phyloP scores from a whole-genome alignment of 2,888 invertebrate genomes.

The Scrobipalpa atriplicella region DNA sequence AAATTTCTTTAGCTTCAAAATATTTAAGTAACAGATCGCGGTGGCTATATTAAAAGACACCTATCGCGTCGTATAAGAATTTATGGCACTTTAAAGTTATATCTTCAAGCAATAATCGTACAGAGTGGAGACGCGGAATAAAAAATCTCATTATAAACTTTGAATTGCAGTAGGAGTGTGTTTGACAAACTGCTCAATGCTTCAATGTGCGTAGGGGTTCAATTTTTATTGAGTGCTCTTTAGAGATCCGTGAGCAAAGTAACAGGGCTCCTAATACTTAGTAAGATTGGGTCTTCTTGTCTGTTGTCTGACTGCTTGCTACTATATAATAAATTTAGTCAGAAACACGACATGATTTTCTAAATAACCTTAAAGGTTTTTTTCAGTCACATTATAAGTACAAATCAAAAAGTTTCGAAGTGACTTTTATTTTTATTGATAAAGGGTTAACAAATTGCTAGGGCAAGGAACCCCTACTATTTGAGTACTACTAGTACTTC shows the following conservation, averaged over 20 bases:
- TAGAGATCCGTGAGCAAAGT: background rate
- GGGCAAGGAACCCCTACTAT: slow-evolving; percentile 1
- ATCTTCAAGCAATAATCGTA: slow-evolving; percentile 37
- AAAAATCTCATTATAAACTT: slow-evolving; percentile 50
- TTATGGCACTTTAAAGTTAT: slow-evolving; percentile 29
- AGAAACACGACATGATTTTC: too few species aligned
- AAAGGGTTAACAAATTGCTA: background rate
- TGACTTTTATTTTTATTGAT: background rate
- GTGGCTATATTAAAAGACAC: background rate
- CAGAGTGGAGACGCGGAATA: slow-evolving; percentile 34
- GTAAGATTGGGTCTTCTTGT: too few species aligned
- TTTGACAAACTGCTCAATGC: slow-evolving; percentile 53
- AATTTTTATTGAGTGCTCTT: slow-evolving; percentile 46
- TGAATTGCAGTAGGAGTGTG: slow-evolving; percentile 48
- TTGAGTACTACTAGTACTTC: background rate
- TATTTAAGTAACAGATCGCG: background rate
- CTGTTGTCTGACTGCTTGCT: too few species aligned
- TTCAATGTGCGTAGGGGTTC: slow-evolving; percentile 17
- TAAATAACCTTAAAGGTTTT: too few species aligned
- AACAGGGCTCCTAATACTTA: background rate
- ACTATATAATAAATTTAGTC: too few species aligned
- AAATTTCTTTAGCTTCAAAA: too few species aligned
- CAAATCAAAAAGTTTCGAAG: too few species aligned
- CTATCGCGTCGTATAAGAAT: slow-evolving; percentile 9
- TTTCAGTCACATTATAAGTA: too few species aligned